A percentile compares a stretch with the other conserved stretches of the same genome.
Evolutionary conservation across 2,888 invertebrate genomes (phyloP).

Genomic region (Polietes domitor): DNA sequence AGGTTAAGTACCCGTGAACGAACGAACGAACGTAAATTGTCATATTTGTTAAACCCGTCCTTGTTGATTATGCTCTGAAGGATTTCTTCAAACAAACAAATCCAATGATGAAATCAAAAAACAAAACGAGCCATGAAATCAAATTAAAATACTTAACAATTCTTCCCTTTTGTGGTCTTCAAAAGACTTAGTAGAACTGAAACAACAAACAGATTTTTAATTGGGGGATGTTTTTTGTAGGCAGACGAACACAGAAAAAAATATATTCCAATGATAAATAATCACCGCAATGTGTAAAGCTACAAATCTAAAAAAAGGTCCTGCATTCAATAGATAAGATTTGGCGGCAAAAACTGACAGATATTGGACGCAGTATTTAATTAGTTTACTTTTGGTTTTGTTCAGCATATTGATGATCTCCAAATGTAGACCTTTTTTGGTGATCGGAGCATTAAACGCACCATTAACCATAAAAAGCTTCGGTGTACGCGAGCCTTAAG

Average conservation of each 20-base stretch:
- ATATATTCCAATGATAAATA: too few relatives aligned
- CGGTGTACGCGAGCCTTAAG: too few relatives aligned
- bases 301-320: background rate
- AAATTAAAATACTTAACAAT: conserved; percentile 1
- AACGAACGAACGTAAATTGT: background rate
- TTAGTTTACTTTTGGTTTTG: too few relatives aligned
- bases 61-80: background rate
- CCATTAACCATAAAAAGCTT: too few relatives aligned
- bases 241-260: background rate
- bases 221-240: background rate
- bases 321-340: too few relatives aligned
- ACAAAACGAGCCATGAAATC: background rate
- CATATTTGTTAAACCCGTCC: background rate
- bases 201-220: conserved; percentile 18
- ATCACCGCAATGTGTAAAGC: background rate
- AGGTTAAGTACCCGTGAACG: background rate
- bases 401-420: too few relatives aligned
- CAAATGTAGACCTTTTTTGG: too few relatives aligned
- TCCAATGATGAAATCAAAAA: background rate
- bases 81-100: background rate
- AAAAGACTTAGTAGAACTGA: background rate
- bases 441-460: too few relatives aligned
- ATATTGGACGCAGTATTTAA: too few relatives aligned
- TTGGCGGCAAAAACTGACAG: too few relatives aligned
- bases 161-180: background rate